These are phyloP conservation scores for Channa striata DNA, from an alignment of 2,797 vertebrate genomes.

Conservation along the genomic window DNA sequence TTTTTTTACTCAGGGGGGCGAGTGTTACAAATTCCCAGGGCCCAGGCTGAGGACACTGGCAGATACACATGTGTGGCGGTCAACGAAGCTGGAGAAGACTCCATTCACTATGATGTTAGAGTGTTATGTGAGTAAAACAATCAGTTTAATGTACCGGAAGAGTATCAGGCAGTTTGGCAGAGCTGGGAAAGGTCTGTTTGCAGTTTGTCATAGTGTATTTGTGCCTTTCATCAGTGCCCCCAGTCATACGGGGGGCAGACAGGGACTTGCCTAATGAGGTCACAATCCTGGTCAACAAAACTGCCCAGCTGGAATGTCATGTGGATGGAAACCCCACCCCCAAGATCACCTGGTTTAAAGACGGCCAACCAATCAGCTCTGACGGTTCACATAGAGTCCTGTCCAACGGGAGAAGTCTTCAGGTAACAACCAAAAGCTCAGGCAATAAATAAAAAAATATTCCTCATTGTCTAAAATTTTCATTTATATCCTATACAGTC, in stretches of 20 bases:
- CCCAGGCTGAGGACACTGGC: constrained; percentile 88
- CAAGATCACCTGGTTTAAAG: constrained; percentile 91
- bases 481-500: neutral
- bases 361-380: constrained; percentile 83
- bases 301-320: constrained; percentile 86
- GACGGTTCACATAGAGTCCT: constrained; percentile 79
- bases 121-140: constrained; percentile 88
- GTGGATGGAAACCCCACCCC: constrained; percentile 90
- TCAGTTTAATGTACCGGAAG: neutral
- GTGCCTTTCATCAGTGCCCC: constrained; percentile 86
- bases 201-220: constrained; percentile 7
- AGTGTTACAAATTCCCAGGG: constrained; percentile 91
- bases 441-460: too few relatives aligned
- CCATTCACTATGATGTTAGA: constrained; percentile 91
- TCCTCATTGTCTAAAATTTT: neutral
- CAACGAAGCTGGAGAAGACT: constrained; percentile 97
- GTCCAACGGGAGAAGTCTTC: constrained; percentile 88
- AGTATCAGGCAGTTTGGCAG: constrained; percentile 12
- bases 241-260: constrained; percentile 85
- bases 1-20: constrained; percentile 86
- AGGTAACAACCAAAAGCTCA: constrained; percentile 80
- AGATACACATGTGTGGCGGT: constrained; percentile 92
- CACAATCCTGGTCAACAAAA: constrained; percentile 87
- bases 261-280: constrained; percentile 88
- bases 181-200: neutral